phyloP scores from a whole-genome alignment of 2,113 vertebrate species.

The Plestiodon gilberti region DNA sequence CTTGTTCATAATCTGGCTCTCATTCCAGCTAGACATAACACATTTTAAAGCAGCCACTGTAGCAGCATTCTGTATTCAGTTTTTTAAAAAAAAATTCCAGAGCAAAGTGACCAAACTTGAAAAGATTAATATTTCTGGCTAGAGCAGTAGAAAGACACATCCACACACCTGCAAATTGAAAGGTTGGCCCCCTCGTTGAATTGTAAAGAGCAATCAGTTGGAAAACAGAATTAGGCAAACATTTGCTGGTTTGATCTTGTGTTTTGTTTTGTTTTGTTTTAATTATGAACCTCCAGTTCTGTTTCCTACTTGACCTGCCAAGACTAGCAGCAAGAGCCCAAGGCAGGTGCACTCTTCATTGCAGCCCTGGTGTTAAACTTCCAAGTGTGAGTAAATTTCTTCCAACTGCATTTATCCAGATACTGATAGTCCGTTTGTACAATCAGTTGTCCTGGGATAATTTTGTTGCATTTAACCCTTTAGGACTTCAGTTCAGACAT shows the following conservation, averaged over 20 bases:
- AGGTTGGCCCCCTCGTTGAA: neutral
- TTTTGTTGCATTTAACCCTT: neutral
- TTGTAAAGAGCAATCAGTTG: neutral
- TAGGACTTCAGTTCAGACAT: too few species aligned
- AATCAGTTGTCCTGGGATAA: neutral
- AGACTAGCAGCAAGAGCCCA: neutral
- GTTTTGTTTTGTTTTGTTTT: neutral
- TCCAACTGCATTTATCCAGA: neutral
- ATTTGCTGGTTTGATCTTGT: neutral
- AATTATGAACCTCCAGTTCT: neutral
- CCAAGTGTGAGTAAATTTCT: neutral
- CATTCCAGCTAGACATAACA: slow-evolving; percentile 46
- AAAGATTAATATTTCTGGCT: neutral
- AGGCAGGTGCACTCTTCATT: neutral
- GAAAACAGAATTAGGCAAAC: neutral
- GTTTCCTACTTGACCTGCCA: neutral
- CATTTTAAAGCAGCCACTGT: slow-evolving; percentile 39
- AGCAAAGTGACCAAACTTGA: slow-evolving; percentile 2
- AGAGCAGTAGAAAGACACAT: neutral
- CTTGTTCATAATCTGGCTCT: slow-evolving; percentile 57
- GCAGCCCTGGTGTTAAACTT: neutral
- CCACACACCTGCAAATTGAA: neutral
- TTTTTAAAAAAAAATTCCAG: neutral
- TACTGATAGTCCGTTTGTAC: neutral
- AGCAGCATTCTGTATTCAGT: neutral